Evolutionary conservation across 1,140 invertebrate species (phyloP).

Genomic region (Zaprionus nigranus): DNA sequence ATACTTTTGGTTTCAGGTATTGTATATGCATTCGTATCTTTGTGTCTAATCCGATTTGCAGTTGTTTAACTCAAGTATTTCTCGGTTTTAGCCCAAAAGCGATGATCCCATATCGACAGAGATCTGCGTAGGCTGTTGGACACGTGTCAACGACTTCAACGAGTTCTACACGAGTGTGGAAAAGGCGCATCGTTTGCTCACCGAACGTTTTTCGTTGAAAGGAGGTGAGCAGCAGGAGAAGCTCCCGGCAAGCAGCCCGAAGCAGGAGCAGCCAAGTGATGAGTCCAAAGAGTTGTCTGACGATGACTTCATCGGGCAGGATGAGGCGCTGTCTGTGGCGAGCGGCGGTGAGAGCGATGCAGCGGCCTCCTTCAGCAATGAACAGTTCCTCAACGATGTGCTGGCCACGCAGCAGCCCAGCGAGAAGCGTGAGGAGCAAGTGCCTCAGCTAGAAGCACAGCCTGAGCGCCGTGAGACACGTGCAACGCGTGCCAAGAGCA

Average conservation of each 20-base stretch:
- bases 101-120: slow-evolving; percentile 77
- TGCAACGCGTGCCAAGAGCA: slow-evolving; percentile 53
- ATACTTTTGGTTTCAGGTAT: slow-evolving; percentile 76
- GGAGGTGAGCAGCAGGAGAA: slow-evolving; percentile 21
- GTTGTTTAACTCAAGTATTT: background rate
- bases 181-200: slow-evolving; percentile 71
- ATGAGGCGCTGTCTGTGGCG: slow-evolving; percentile 10
- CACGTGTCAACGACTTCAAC: slow-evolving; percentile 62
- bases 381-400: slow-evolving; percentile 66
- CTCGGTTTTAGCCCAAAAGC: slow-evolving; percentile 55
- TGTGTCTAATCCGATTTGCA: background rate
- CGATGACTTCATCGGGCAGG: slow-evolving; percentile 16
- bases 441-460: background rate
- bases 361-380: slow-evolving; percentile 60
- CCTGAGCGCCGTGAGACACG: slow-evolving; percentile 62
- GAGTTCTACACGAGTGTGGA: slow-evolving; percentile 66
- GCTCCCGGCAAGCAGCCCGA: slow-evolving; percentile 1
- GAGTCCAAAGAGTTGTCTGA: slow-evolving; percentile 23
- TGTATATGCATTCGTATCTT: background rate
- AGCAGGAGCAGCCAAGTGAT: slow-evolving; percentile 6
- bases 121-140: slow-evolving; percentile 63
- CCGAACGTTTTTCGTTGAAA: slow-evolving; percentile 69
- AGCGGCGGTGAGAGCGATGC: slow-evolving; percentile 26
- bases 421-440: background rate
- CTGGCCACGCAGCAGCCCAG: slow-evolving; percentile 23